Conservation (phyloP, 2,113 vertebrate species). For the Rynchops niger region DNA sequence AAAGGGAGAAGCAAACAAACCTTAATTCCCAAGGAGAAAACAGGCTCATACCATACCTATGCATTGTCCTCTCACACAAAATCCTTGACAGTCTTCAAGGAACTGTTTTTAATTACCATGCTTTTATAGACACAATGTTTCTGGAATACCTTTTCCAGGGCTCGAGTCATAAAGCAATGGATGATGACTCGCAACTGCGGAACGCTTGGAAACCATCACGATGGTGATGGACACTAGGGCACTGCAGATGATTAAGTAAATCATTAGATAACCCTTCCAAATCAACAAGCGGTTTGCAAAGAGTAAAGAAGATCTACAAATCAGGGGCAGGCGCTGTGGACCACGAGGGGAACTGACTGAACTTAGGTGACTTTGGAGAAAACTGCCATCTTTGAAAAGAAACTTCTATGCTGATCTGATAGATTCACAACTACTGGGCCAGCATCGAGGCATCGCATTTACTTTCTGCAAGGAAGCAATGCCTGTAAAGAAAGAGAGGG, state of each 20-base stretch:
- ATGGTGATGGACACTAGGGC: not conserved
- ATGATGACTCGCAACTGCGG: not conserved
- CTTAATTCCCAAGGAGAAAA: slow-evolving; percentile 38
- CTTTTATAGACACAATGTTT: slow-evolving; percentile 5
- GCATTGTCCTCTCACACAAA: not conserved
- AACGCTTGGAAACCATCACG: not conserved
- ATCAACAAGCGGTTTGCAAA: not conserved
- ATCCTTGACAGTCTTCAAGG: not conserved
- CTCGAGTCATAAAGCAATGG: not conserved
- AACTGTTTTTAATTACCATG: slow-evolving; percentile 20
- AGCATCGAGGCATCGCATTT: not conserved
- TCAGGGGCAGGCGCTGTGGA: not conserved
- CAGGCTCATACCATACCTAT: not conserved
- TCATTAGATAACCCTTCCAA: not conserved
- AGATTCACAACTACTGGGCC: not conserved
- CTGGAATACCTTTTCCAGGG: slow-evolving; percentile 34
- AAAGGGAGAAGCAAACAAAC: slow-evolving; percentile 51
- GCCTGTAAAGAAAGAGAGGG: not conserved
- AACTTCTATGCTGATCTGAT: not conserved
- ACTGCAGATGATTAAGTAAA: not conserved
- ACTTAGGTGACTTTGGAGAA: not conserved
- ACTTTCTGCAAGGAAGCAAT: not conserved
- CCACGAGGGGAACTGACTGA: not conserved
- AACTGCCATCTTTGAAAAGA: not conserved
- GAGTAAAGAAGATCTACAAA: not conserved